Percentiles rank a stretch among this genome's conserved stretches.
Evolutionary conservation across 2,888 invertebrate species (phyloP).

Genomic region (Cepaea hortensis): DNA sequence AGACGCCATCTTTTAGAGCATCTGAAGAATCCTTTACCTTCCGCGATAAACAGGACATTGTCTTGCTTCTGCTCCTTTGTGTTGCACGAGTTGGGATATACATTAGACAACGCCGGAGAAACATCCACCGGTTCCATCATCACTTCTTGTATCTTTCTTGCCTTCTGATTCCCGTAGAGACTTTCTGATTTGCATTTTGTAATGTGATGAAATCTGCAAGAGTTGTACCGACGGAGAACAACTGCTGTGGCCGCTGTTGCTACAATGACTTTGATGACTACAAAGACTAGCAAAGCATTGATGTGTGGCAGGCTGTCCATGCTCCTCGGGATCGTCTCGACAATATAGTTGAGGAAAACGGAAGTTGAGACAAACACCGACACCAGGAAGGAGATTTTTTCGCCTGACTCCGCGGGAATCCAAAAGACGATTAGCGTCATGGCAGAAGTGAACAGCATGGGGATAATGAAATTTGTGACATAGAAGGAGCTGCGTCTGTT

Average conservation of each 20-base stretch:
- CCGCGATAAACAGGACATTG: neutral
- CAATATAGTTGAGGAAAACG: conserved; percentile 4
- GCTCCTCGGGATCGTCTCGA: neutral
- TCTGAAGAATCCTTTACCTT: neutral
- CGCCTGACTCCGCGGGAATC: conserved; percentile 13
- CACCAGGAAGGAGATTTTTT: conserved; percentile 12
- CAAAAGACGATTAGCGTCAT: conserved; percentile 1
- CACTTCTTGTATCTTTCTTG: neutral
- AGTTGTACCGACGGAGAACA: neutral
- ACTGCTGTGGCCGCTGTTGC: neutral
- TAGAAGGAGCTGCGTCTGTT: neutral
- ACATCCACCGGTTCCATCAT: neutral
- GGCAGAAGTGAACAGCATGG: neutral
- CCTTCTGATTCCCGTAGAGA: neutral
- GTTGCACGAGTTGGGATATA: neutral
- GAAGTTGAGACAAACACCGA: conserved; percentile 11
- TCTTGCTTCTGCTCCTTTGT: neutral
- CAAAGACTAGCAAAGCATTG: neutral
- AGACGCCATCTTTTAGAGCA: neutral
- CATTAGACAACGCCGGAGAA: neutral
- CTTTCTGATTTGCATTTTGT: neutral
- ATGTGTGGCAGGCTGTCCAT: neutral
- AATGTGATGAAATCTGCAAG: neutral
- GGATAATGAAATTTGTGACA: neutral
- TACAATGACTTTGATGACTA: neutral